A percentile compares a stretch with the other conserved stretches of the same genome.
Conservation (phyloP, 1,140 invertebrate species). For the Hylyphantes graminicola region DNA sequence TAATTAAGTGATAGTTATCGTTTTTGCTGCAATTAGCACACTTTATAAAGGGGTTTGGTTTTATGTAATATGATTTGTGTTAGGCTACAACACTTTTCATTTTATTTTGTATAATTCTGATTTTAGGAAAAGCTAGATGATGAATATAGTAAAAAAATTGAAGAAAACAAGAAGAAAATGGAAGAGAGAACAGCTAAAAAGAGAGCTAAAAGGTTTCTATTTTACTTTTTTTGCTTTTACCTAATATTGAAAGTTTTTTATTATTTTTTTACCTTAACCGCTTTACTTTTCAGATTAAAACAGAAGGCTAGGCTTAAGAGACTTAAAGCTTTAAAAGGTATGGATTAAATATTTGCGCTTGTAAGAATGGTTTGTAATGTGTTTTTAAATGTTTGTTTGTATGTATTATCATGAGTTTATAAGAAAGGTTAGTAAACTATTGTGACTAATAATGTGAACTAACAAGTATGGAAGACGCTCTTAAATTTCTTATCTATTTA, state of each 20-base stretch:
- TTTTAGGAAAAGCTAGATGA: slow-evolving; percentile 79
- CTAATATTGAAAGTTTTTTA: not conserved
- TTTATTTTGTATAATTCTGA: not conserved
- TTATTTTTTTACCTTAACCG: not conserved
- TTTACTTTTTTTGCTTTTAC: not conserved
- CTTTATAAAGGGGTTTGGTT: too few species aligned
- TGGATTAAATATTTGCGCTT: not conserved
- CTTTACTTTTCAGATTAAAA: slow-evolving; percentile 36
- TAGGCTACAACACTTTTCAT: too few species aligned
- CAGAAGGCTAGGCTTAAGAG: slow-evolving; percentile 61
- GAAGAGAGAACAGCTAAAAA: slow-evolving; percentile 88
- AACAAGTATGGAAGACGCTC: too few species aligned
- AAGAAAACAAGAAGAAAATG: slow-evolving; percentile 80
- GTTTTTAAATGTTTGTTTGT: too few species aligned
- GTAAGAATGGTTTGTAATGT: too few species aligned
- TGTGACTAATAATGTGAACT: too few species aligned
- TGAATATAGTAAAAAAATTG: slow-evolving; percentile 83
- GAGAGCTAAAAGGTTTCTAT: slow-evolving; percentile 77
- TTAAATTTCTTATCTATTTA: too few species aligned
- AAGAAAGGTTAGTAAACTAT: too few species aligned
- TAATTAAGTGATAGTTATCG: too few species aligned
- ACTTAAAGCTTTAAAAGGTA: slow-evolving; percentile 43
- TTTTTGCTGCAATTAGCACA: too few species aligned
- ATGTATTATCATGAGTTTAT: too few species aligned
- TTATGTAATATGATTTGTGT: too few species aligned